Base-by-base conservation (phyloP, 2,797 vertebrate genomes). In the Hydrolagus colliei region DNA sequence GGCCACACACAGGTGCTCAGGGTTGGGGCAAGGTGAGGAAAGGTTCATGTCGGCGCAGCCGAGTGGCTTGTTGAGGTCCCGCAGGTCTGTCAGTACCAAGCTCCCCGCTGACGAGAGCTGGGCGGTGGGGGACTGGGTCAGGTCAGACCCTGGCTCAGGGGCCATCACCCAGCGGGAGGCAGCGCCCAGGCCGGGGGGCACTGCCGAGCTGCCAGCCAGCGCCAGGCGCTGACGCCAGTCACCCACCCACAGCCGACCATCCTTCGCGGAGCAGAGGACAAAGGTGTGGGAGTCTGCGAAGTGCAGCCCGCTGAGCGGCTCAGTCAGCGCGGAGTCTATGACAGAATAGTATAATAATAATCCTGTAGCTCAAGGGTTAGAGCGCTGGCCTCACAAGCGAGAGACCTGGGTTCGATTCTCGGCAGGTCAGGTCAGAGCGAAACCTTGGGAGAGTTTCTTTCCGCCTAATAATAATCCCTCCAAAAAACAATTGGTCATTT, bases 111-210 rank as follows among this genome's bases (percentile, higher is more conserved):
- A 86, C 9, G 0, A 74, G 72, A 12, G 75, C 4, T 4, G 86
- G 8, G 80, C 90, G 78, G 79, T 76, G 3, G 0, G 92, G 86
- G 20, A 89, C 1, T 89, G 41, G 41, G 3, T 52, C 41, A 52
- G 41, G 6, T 52, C 41, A 6, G 41, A 72, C 9, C 0, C 93
- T 87, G 0, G 91, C 91, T 96, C 94, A 2, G 89, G 52, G 78
- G 98, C 97, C 0, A 91, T 93, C 0, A 96, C 18, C 80, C 92
- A 93, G 11, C 96, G 87, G 20, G 41, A 92, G 4, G 96, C 97
- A 0, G 89, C 89, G 6, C 73, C 5, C 0, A 93, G 91, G 89
- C 95, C 94, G 61, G 94, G 90, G 2, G 96, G 87, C 86, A 95
- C 92, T 0, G 92, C 91, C 1, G 87, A 67, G 18, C 20, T 9